Conservation (phyloP, 2,888 invertebrate species). For the Pandemis cinnamomeana region DNA sequence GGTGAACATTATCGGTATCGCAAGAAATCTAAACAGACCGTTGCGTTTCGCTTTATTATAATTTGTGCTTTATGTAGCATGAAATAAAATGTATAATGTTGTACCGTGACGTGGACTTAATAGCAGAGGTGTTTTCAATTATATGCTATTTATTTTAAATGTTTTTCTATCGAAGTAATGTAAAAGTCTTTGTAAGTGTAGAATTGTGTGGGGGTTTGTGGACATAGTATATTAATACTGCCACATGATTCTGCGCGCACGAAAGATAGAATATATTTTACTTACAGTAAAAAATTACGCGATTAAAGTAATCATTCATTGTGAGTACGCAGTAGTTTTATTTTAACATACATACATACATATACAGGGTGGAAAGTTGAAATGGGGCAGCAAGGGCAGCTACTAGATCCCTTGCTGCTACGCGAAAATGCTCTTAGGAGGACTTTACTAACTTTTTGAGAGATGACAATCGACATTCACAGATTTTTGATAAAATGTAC, state of each 20-base stretch:
- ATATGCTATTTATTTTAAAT: background rate
- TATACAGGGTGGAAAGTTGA: too few species aligned
- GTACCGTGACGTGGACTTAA: background rate
- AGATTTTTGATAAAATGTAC: too few species aligned
- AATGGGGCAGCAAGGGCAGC: too few species aligned
- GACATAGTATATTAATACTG: background rate
- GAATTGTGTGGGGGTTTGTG: background rate
- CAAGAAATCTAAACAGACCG: too few species aligned
- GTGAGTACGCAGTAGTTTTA: slow-evolving; percentile 38
- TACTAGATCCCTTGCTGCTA: too few species aligned
- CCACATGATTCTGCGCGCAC: slow-evolving; percentile 14
- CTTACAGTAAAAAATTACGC: slow-evolving; percentile 42
- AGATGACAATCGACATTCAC: too few species aligned
- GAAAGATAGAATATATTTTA: slow-evolving; percentile 41
- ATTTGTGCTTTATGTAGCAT: too few species aligned
- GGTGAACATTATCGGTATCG: too few species aligned
- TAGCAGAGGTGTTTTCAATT: background rate
- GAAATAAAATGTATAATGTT: too few species aligned
- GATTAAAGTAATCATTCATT: slow-evolving; percentile 40
- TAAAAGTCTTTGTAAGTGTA: slow-evolving; percentile 14
- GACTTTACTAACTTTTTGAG: too few species aligned
- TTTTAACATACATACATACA: background rate
- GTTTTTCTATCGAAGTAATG: slow-evolving; percentile 15
- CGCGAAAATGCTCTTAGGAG: too few species aligned
- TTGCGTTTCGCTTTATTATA: too few species aligned